A percentile compares a stretch with the other conserved stretches of the same genome.
These are phyloP conservation scores for Diaphora mendica DNA, from an alignment of 2,888 invertebrate genomes.

Conservation along the genomic window DNA sequence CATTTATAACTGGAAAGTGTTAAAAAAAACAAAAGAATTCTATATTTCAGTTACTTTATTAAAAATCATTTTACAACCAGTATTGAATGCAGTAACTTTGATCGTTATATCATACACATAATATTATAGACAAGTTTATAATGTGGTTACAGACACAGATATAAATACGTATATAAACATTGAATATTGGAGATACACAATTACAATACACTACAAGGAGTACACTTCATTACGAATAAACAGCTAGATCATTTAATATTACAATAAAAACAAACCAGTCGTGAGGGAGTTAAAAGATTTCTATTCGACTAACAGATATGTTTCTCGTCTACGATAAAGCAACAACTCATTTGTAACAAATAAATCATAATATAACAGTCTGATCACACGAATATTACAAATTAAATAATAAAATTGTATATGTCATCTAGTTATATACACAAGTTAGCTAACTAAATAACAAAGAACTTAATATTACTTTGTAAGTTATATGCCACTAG, in stretches of 20 bases:
- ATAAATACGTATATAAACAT: constrained; percentile 65
- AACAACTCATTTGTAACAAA: constrained; percentile 84
- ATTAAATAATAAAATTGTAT: constrained; percentile 84
- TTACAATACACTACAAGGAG: constrained; percentile 65
- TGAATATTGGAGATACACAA: constrained; percentile 69
- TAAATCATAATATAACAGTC: constrained; percentile 85
- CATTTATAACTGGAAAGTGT: background rate
- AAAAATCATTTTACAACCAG: constrained; percentile 85
- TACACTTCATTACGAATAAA: constrained; percentile 65
- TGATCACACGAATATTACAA: constrained; percentile 86
- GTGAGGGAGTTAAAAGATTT: constrained; percentile 62
- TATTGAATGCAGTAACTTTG: constrained; percentile 82
- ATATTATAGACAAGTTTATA: constrained; percentile 69
- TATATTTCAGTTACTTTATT: constrained; percentile 82
- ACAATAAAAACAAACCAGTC: constrained; percentile 68
- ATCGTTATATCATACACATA: constrained; percentile 79
- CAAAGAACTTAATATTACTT: constrained; percentile 82
- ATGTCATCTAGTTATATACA: constrained; percentile 85
- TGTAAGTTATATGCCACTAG: constrained; percentile 73
- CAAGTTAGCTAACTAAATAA: constrained; percentile 86
- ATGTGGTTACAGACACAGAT: constrained; percentile 80
- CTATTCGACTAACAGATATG: constrained; percentile 79
- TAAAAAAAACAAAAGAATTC: constrained; percentile 22
- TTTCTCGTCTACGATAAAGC: constrained; percentile 79
- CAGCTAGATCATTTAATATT: constrained; percentile 58